A percentile compares a stretch with the other conserved stretches of the same genome.
Conservation (phyloP, 1,140 invertebrate species). For the Zaprionus africanus region DNA sequence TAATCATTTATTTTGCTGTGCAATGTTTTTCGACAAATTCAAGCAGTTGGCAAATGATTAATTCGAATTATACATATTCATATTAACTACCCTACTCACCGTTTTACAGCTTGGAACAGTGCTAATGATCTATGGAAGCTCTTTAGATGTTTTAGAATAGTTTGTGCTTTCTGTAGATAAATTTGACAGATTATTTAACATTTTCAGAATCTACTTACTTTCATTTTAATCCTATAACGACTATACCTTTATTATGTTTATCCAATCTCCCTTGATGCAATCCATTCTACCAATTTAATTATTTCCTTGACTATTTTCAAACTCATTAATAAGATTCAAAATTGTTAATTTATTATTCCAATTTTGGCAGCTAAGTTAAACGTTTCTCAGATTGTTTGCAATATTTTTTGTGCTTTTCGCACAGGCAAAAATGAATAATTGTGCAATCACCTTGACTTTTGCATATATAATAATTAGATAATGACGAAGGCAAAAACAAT, state of each 20-base stretch:
- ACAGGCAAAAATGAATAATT: slow-evolving; percentile 67
- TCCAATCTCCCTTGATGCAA: background rate
- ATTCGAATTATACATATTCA: slow-evolving; percentile 30
- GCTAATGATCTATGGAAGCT: too few species aligned
- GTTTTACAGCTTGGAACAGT: too few species aligned
- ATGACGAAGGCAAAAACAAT: slow-evolving; percentile 62
- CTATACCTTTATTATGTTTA: too few species aligned
- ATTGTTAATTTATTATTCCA: slow-evolving; percentile 35
- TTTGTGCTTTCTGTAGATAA: background rate
- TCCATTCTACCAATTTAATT: background rate
- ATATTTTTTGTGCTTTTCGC: slow-evolving; percentile 30
- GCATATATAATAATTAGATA: slow-evolving; percentile 77
- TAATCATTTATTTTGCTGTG: slow-evolving; percentile 18
- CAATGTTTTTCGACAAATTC: slow-evolving; percentile 12
- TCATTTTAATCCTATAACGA: background rate
- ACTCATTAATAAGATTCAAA: slow-evolving; percentile 45
- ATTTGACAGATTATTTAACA: background rate
- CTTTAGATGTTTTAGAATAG: too few species aligned
- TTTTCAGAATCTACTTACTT: background rate
- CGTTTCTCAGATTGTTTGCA: slow-evolving; percentile 13
- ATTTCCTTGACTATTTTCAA: background rate
- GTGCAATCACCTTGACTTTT: slow-evolving; percentile 77
- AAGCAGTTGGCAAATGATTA: slow-evolving; percentile 42
- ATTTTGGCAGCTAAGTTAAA: slow-evolving; percentile 18
- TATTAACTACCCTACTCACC: background rate